Evolutionary conservation across 2,797 vertebrate genomes (phyloP).

Genomic region (Odontamblyopus rebecca): DNA sequence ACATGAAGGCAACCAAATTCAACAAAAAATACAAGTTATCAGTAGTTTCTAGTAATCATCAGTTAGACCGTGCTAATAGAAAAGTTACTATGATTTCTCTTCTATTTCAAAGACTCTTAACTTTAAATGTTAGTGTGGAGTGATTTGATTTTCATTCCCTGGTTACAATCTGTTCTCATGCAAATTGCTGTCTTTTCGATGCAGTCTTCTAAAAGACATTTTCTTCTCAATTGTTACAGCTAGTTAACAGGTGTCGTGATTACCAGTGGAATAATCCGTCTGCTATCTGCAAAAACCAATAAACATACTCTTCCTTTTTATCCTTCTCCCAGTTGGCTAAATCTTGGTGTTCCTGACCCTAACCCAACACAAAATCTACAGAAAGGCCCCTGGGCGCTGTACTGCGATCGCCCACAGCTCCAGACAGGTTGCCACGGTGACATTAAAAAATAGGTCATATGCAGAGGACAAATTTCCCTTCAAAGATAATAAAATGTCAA

Average conservation of each 20-base stretch:
- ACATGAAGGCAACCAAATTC: too few relatives aligned
- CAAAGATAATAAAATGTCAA: neutral
- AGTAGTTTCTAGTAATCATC: neutral
- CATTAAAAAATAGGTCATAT: neutral
- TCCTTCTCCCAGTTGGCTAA: neutral
- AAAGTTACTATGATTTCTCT: neutral
- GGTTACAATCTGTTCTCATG: slow-evolving; percentile 15
- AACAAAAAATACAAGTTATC: neutral
- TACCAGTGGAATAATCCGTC: slow-evolving; percentile 29
- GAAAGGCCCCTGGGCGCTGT: neutral
- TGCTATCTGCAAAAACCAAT: slow-evolving; percentile 39
- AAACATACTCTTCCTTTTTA: slow-evolving; percentile 12
- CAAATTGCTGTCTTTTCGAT: slow-evolving; percentile 19
- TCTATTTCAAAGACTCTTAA: neutral
- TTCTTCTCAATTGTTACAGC: slow-evolving; percentile 37
- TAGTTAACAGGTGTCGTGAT: slow-evolving; percentile 36
- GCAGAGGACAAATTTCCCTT: neutral
- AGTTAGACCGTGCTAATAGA: neutral
- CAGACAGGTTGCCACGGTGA: neutral
- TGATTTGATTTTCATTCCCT: neutral
- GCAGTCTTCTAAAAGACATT: slow-evolving; percentile 35
- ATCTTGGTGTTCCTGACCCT: neutral
- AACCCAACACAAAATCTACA: neutral
- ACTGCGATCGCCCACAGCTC: neutral
- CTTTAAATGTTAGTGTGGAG: neutral